Base-by-base conservation (phyloP, 2,888 invertebrate genomes). In the Apamea monoglypha region DNA sequence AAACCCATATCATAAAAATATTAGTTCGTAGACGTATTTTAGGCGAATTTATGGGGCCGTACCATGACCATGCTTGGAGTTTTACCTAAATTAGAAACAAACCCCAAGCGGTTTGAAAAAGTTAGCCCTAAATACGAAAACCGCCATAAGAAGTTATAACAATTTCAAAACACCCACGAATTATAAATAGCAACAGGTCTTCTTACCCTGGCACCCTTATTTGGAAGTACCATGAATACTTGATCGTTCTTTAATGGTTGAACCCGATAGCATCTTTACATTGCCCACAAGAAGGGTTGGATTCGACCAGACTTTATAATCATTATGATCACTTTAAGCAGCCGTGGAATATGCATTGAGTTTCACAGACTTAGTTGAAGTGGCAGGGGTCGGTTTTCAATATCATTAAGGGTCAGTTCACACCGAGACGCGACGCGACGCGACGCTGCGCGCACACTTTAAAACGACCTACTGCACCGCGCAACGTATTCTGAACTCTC, bases 341-440 rank as follows among this genome's bases (percentile, higher is more conserved):
- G 79, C n/a, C 50, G n/a, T 86, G n/a, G 87, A 86, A 86, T 86
- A 86, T 86, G 87, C 80, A 84, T 86, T 47, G 64, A 84, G 75
- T 84, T 79, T 47, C 44, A 71, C 36, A 18, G 44, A 82, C 74
- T 76, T 69, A 16, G 44, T 18, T 0, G n/a, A 74, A 32, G 50
- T 36, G 63, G 29, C 18, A 63, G 14, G 40, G 69, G 70, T 67
- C 2, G 61, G 56, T 66, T 73, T 69, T 82, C 78, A 74, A 76
- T 71, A 67, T 76, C 32, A 71, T 71, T 81, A 0, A 21, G 12
- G n/a, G n/a, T n/a, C n/a, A n/a, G n/a, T n/a, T n/a, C n/a, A n/a
- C n/a, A n/a, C n/a, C n/a, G n/a, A n/a, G n/a, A n/a, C n/a, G n/a
- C n/a, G n/a, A n/a, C n/a, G n/a, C n/a, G n/a, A n/a, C n/a, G n/a